Conservation (phyloP, 2,797 vertebrate species). For the Threskiornis aethiopicus region DNA sequence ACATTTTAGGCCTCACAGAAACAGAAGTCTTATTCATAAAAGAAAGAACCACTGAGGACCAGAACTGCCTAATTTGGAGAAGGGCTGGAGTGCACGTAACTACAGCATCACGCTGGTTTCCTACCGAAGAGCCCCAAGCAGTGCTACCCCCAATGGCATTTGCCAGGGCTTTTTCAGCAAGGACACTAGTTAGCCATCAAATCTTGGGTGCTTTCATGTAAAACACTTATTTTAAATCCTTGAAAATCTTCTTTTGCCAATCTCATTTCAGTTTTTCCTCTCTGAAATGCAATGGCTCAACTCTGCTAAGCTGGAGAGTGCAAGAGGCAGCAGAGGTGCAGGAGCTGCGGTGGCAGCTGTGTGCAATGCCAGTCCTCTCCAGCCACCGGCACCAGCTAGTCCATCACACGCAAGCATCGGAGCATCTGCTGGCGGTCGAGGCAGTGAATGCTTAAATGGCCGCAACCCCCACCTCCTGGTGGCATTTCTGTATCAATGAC, state of each 20-base stretch:
- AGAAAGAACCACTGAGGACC: not conserved
- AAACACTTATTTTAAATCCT: not conserved
- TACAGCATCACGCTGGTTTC: not conserved
- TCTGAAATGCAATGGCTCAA: not conserved
- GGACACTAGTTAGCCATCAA: not conserved
- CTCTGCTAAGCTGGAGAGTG: not conserved
- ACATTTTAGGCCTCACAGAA: not conserved
- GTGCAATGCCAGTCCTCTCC: not conserved
- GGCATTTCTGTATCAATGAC: not conserved
- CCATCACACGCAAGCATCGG: not conserved
- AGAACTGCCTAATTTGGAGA: not conserved
- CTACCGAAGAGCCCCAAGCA: not conserved
- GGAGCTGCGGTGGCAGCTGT: not conserved
- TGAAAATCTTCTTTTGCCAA: not conserved
- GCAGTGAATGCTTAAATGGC: not conserved
- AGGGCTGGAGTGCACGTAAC: not conserved
- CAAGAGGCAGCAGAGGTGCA: not conserved
- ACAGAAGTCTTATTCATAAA: not conserved
- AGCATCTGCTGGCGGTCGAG: not conserved
- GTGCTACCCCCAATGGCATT: not conserved
- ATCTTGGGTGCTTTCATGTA: not conserved
- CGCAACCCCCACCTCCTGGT: rapidly evolving
- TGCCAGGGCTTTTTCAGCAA: not conserved
- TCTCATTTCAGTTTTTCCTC: not conserved
- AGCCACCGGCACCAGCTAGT: not conserved